These are phyloP conservation scores for Notospermus geniculatus DNA, from an alignment of 1,140 invertebrate genomes.

Conservation along the genomic window DNA sequence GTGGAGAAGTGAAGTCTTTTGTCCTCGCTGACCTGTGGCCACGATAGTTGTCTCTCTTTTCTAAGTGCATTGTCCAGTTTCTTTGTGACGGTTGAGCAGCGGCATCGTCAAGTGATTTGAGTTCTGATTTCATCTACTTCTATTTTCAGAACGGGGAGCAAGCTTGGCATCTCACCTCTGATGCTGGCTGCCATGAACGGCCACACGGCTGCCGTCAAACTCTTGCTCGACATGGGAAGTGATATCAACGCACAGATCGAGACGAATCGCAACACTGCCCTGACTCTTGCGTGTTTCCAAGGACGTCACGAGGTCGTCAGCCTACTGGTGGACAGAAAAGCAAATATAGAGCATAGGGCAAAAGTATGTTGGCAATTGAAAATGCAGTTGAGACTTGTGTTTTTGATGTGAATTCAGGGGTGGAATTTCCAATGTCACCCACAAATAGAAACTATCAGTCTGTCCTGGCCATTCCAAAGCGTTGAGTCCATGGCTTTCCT, in stretches of 20 bases:
- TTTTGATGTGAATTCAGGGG: too few relatives aligned
- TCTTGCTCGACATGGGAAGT: conserved; percentile 94
- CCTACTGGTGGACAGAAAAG: conserved; percentile 90
- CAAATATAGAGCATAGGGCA: conserved; percentile 97
- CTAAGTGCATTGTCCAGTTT: too few relatives aligned
- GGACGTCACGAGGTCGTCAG: conserved; percentile 97
- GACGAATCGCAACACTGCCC: conserved; percentile 97
- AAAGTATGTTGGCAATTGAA: conserved; percentile 80
- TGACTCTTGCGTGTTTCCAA: conserved; percentile 99
- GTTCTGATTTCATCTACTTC: background rate
- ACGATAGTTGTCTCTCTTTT: too few relatives aligned
- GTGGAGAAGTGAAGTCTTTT: background rate
- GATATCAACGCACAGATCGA: conserved; percentile 99
- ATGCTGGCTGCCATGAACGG: conserved; percentile 99
- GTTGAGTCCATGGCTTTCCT: too few relatives aligned
- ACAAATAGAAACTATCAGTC: too few relatives aligned
- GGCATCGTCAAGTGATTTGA: background rate
- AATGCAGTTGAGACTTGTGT: too few relatives aligned
- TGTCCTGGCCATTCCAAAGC: too few relatives aligned
- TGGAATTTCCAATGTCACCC: too few relatives aligned
- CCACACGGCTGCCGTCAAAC: conserved; percentile 95
- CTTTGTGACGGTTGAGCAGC: too few relatives aligned
- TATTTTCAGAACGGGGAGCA: conserved; percentile 82
- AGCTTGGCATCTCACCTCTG: conserved; percentile 95
- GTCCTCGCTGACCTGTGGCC: too few relatives aligned